phyloP scores from a whole-genome alignment of 1,140 invertebrate genomes.

The Conopomorpha cramerella region DNA sequence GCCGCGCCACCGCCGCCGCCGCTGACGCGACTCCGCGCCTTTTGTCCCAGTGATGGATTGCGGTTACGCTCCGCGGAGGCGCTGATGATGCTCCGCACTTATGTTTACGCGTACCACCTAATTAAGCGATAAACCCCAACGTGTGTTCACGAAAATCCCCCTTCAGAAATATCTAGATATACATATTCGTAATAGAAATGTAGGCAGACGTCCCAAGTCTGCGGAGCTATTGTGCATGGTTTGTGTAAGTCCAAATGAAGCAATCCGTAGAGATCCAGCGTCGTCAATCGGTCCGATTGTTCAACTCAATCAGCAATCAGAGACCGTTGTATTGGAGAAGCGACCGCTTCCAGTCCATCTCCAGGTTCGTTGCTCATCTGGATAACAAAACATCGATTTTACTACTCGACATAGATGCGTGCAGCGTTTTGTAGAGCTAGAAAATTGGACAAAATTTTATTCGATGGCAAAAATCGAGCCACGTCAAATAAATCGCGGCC shows the following conservation, averaged over 20 bases:
- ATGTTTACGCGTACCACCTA: constrained; percentile 44
- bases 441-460: too few relatives aligned
- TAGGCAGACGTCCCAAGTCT: background rate
- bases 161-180: too few relatives aligned
- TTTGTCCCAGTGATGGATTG: constrained; percentile 55
- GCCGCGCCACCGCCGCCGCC: constrained; percentile 29
- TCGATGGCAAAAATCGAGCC: too few relatives aligned
- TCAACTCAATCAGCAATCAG: constrained; percentile 28
- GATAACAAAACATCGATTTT: too few relatives aligned
- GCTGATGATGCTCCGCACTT: constrained; percentile 38
- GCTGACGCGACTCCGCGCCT: constrained; percentile 8
- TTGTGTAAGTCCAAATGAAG: constrained; percentile 20
- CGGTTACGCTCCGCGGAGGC: constrained; percentile 34
- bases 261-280: constrained; percentile 17
- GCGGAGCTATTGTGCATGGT: background rate
- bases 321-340: constrained; percentile 22
- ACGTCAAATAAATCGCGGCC: too few relatives aligned
- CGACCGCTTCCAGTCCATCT: too few relatives aligned
- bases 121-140: too few relatives aligned
- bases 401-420: too few relatives aligned
- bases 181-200: background rate
- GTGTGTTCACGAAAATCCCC: constrained; percentile 24
- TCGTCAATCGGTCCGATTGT: constrained; percentile 31
- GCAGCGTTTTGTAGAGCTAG: too few relatives aligned
- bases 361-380: too few relatives aligned